Evolutionary conservation across 2,888 invertebrate genomes (phyloP).

Genomic region (Pollenia amentaria): DNA sequence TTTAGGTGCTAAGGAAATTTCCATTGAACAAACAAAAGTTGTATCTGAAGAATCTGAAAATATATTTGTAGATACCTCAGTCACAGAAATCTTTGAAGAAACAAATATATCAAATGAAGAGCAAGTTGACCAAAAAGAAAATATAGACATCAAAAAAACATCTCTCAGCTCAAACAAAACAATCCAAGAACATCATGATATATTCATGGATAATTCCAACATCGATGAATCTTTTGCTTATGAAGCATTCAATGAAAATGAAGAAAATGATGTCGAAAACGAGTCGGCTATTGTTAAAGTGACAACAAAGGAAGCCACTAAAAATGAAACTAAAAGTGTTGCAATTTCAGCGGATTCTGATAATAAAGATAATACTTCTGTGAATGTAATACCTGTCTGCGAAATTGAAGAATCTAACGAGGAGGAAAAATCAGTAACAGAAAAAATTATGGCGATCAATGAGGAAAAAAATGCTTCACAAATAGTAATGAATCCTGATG

Average conservation of each 20-base stretch:
- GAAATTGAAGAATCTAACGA: background rate
- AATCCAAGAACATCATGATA: slow-evolving; percentile 27
- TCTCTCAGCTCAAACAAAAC: background rate
- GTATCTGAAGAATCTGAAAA: slow-evolving; percentile 10
- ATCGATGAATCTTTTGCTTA: slow-evolving; percentile 25
- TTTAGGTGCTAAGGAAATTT: slow-evolving; percentile 14
- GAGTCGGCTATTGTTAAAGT: slow-evolving; percentile 31
- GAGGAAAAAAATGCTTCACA: no score
- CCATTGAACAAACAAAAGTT: slow-evolving; percentile 45
- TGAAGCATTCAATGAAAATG: slow-evolving; percentile 30
- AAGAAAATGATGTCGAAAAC: slow-evolving; percentile 48
- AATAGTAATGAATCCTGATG: no score
- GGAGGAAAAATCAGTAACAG: no score
- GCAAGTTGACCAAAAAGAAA: background rate
- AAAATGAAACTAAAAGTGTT: background rate
- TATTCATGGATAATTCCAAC: slow-evolving; percentile 59
- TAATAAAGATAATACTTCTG: background rate
- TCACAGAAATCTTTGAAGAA: slow-evolving; percentile 54
- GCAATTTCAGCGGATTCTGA: background rate
- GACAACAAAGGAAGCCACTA: slow-evolving; percentile 15
- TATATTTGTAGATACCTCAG: slow-evolving; percentile 47
- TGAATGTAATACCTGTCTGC: background rate
- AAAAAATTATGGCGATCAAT: no score
- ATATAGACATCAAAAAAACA: background rate
- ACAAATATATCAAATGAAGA: slow-evolving; percentile 22